Evolutionary conservation across 2,888 invertebrate species (phyloP), one percentile per base, ranked within the genome.

Genomic region (Platynereis dumerilii): DNA sequence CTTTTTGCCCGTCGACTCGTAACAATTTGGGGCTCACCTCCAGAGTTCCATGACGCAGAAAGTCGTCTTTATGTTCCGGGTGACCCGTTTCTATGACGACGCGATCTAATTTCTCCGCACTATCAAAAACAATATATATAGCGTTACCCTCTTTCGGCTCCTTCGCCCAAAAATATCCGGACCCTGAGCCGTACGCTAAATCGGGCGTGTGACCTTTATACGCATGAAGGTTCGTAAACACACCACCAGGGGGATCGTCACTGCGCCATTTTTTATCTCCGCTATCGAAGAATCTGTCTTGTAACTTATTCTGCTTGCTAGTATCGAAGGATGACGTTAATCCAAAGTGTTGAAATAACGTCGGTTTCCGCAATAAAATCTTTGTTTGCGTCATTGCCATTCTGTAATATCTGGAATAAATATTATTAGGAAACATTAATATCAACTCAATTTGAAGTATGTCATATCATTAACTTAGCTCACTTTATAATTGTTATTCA

Each of bases 171-270:
- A 72, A 72, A 55, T 42, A 71, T 10, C 65, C 62, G n/a, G 44
- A 60, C 15, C 64, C 65, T 0, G 63, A 54, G 7, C 39, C 57
- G 58, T 84, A 85, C 3, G 82, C 81, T 17, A 78, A 72, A 27
- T 77, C 76, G 0, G 81, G 76, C 24, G 72, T 68, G 68, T 78
- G 76, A 28, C 75, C 72, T 28, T 76, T 75, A 69, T 79, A 77
- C 45, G 77, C 68, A 34, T 73, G 66, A 69, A 85, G 77, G 29
- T 78, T 78, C 3, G 84, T 82, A 17, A 76, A 66, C 15, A 85
- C 70, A 29, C 74, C 75, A 0, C 83, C 85, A 2, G 76, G 69
- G 0, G 85, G 85, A 68, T 84, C 82, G 56, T 68, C 67, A 48
- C 74, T 74, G 17, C 71, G 61, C 65, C 67, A 71, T 29, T 53